Evolutionary conservation across 2,113 vertebrate genomes (phyloP).

Genomic region (Pelecanus crispus): DNA sequence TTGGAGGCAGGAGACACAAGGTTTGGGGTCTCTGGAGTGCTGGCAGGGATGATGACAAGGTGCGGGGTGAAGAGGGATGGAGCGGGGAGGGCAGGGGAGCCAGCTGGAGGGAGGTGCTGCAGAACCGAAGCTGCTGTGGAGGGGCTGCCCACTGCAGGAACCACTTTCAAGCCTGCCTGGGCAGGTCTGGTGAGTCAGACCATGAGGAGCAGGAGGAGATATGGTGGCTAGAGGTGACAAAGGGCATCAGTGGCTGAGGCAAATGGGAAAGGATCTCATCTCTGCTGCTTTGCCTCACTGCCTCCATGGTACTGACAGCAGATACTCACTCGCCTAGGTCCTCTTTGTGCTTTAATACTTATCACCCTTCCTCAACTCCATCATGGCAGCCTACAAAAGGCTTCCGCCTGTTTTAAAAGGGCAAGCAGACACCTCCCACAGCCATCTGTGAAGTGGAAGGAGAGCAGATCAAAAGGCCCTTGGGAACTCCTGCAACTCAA

Average conservation of each 20-base stretch:
- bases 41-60: background rate
- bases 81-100: background rate
- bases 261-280: background rate
- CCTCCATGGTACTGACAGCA: background rate
- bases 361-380: background rate
- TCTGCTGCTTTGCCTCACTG: rapidly evolving
- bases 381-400: background rate
- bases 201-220: background rate
- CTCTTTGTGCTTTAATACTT: background rate
- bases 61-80: background rate
- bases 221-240: background rate
- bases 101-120: background rate
- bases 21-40: background rate
- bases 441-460: background rate
- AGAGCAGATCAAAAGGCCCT: background rate
- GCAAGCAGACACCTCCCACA: background rate
- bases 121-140: rapidly evolving
- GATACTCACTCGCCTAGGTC: background rate
- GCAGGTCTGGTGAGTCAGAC: background rate
- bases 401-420: background rate
- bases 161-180: too few relatives aligned
- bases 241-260: background rate
- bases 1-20: background rate
- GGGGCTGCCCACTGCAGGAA: background rate
- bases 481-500: background rate